Evolutionary conservation across 1,140 invertebrate species (phyloP), one percentile per base, ranked within the genome.

Genomic region (Cherax quadricarinatus): DNA sequence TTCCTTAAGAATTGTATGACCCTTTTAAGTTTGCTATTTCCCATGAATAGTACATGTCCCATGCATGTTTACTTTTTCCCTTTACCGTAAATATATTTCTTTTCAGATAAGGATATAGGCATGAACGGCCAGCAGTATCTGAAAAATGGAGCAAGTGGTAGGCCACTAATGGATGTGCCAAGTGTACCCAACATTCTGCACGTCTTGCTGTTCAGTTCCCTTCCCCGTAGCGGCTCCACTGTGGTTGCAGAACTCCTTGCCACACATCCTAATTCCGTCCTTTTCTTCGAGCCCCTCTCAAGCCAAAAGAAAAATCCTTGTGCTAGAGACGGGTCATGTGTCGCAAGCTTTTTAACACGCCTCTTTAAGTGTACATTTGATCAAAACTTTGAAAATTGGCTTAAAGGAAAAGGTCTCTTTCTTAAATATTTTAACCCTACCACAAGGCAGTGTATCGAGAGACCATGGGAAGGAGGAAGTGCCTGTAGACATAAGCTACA

Each of bases 221-320:
- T 78, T 5, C 70, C 66, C 18, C 70, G 86, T 3, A 87, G 86
- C 24, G 86, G 86, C 6, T 87, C 86, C 2, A 87, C 73, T 5
- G 24, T 87, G 16, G n/a, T 87, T 6, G 86, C 86, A 1, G 70
- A 87, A 49, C 41, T 87, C 66, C 60, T 87, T 16, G 49, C 86
- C 70, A 78, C 73, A 24, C 51, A 79, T 49, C 51, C 53, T 49
- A 57, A 87, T 21, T 51, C 86, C 18, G 86, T 87, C 70, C 86
- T 78, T 4, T 87, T 87, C 75, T 87, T 87, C 51, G 86, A 87
- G 86, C 86, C 73, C 3, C 73, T 87, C 70, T 78, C 70, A 21
- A 62, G 9, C 86, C 51, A 24, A 48, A 30, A 57, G 24, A 75
- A 79, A 49, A 53, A 78, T 21, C 86, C 86, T 24, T 57, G 75